Evolutionary conservation across 2,888 invertebrate genomes (phyloP), one percentile per base, ranked within the genome.

Genomic region (Alcis repandata): DNA sequence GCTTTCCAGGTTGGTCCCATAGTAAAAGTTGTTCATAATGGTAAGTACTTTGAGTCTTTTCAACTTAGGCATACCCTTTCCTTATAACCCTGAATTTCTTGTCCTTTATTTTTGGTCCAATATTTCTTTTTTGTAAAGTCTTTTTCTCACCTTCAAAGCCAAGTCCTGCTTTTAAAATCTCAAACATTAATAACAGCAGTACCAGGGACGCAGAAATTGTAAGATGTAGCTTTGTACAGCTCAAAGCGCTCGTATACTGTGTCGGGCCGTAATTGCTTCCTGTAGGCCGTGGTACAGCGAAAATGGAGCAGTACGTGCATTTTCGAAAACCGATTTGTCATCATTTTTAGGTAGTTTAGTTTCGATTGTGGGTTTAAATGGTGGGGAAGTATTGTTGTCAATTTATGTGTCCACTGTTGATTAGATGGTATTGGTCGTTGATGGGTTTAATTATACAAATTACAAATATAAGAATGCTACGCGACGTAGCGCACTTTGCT

Each of bases 221-320:
- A 74, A 82, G 80, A 79, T 75, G 72, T 82, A 76, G 72, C 68
- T 70, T 63, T 69, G 69, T 61, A 77, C 73, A 79, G 80, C 77
- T 83, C 76, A 82, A 84, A 84, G 82, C 79, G 63, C 70, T 72
- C 67, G 70, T 77, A 71, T 79, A 78, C 80, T 68, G 72, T 73
- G 74, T 59, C 73, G 69, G 72, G 70, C 75, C 64, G 79, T 85
- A 85, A 85, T 86, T 86, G 79, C 82, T 84, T 85, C 88, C 89
- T 85, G 82, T 79, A 83, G 60, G 57, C 60, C 60, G 54, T 32
- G 40, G 15, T 49, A 19, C 15, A 48, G 63, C 33, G 11, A 45
- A 38, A 43, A 20, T 22, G 32, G 32, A 40, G 48, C 63, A 59
- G 63, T 53, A 40, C 19, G 63, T 46, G 27, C 45, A 36, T 52